Evolutionary conservation across 2,113 vertebrate species (phyloP), one percentile per base, ranked within the genome.

Genomic region (Rhineura floridana): DNA sequence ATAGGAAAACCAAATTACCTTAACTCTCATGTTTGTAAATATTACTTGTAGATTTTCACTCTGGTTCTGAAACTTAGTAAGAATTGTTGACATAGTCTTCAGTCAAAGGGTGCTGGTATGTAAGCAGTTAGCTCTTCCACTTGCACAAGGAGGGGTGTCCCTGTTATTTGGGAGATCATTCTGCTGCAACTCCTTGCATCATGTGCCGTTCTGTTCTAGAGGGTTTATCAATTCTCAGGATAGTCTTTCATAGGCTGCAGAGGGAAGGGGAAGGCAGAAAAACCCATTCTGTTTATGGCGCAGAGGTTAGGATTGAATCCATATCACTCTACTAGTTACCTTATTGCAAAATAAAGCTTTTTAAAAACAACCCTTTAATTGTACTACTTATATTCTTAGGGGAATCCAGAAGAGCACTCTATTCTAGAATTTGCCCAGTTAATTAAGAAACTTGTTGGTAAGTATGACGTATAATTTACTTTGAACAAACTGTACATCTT

Each of bases 391-490:
- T 81, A 79, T 95, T 90, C 95, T n/a, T 92, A 99, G 99, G 99
- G 99, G 55, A 99, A 99, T 91, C 99, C 99, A 78, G 98, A 99
- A 91, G 99, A 99, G 73, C 99, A 99, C 95, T 98, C 98, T 77
- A 99, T 99, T 92, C 89, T 99, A 91, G 98, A 99, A 96, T 99
- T 99, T 96, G 99, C 99, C 75, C 98, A 97, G 52, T 97, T 99
- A 96, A 99, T 99, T 97, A 99, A 99, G 96, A 98, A 98, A 87
- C 98, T 99, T 28, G 98, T 99, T 82, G 98, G 99, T 99, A 96
- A 98, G 98, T 97, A 92, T 33, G 28, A 67, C 25, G 7, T n/a
- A 72, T 70, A 78, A 55, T 36, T n/a, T 65, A 80, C 52, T 93
- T 44, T 81, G n/a, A 63, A 9, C 85, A 77, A 94, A 93, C 55